Conservation (phyloP, 2,797 vertebrate species). For the Tiaroga cobitis region DNA sequence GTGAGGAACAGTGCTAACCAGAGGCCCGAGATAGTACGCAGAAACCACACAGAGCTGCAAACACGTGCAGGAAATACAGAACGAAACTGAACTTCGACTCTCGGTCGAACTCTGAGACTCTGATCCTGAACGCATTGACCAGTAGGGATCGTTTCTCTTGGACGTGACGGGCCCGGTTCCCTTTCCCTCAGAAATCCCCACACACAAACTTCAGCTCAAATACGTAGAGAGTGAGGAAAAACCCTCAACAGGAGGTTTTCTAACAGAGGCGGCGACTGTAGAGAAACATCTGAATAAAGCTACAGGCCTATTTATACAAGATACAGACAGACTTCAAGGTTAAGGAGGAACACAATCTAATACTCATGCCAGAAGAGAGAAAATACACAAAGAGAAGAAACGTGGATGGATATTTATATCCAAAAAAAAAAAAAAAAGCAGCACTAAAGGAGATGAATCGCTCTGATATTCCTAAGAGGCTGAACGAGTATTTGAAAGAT, state of each 20-base stretch:
- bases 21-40: constrained; percentile 9
- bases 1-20: constrained; percentile 31
- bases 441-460: constrained; percentile 8
- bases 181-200: constrained; percentile 2
- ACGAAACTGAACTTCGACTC: neutral
- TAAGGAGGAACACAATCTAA: constrained; percentile 48
- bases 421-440: constrained; percentile 1
- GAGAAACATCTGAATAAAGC: constrained; percentile 42
- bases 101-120: neutral
- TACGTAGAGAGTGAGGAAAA: neutral
- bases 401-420: constrained; percentile 2
- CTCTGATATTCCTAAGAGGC: neutral
- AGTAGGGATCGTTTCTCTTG: neutral
- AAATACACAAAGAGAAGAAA: constrained; percentile 19
- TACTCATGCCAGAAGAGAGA: constrained; percentile 36
- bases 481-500: constrained; percentile 16
- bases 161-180: neutral
- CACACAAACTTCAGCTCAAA: constrained; percentile 16
- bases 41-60: constrained; percentile 28
- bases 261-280: constrained; percentile 12
- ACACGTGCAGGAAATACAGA: constrained; percentile 5
- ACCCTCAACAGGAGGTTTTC: constrained; percentile 23
- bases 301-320: constrained; percentile 35
- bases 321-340: constrained; percentile 48
- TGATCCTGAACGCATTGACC: neutral